These are phyloP conservation scores for Pterocles burchelli DNA, from an alignment of 2,113 vertebrate species.

Conservation along the genomic window DNA sequence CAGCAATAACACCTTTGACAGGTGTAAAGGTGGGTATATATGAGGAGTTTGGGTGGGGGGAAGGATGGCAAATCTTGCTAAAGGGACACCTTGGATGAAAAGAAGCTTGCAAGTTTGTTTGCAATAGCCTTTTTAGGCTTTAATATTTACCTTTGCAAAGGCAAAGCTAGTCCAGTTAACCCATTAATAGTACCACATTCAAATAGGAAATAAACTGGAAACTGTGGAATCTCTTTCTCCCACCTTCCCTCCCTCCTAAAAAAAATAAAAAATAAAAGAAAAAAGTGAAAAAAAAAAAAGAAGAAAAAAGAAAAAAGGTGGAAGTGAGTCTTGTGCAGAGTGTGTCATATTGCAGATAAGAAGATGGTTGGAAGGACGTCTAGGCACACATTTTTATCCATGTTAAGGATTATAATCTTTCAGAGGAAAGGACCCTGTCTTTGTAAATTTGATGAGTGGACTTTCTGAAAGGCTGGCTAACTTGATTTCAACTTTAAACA, in stretches of 20 bases:
- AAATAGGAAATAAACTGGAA: not conserved
- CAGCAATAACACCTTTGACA: not conserved
- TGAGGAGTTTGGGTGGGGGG: not conserved
- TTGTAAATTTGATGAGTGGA: not conserved
- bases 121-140: not conserved
- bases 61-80: not conserved
- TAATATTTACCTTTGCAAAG: not conserved
- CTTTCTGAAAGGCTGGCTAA: not conserved
- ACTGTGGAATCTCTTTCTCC: not conserved
- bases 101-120: not conserved
- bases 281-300: too few species aligned
- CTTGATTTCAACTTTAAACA: not conserved
- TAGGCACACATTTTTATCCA: not conserved
- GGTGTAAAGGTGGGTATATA: not conserved
- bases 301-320: too few species aligned
- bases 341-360: not conserved
- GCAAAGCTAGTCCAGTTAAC: not conserved
- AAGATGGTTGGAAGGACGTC: not conserved
- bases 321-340: not conserved
- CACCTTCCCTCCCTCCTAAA: rapidly evolving
- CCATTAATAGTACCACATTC: not conserved
- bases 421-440: not conserved
- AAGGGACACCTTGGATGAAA: not conserved
- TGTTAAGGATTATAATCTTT: not conserved
- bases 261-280: not conserved